Evolutionary conservation across 2,888 invertebrate genomes (phyloP), one percentile per base, ranked within the genome.

Genomic region (Alcis repandata): DNA sequence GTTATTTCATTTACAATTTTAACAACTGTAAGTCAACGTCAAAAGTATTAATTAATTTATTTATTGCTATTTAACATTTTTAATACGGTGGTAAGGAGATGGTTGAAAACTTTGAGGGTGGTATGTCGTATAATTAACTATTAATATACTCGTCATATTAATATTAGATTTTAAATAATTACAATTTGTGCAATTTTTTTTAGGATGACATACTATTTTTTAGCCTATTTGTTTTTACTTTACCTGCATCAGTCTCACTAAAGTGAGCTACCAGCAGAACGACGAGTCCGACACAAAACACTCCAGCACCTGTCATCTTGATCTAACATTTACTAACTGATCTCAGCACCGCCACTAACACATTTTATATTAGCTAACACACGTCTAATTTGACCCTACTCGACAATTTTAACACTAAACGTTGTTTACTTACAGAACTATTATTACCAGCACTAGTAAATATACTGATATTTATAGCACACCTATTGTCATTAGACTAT

Each of bases 231-330:
- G n/a, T n/a, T n/a, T n/a, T n/a, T n/a, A n/a, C n/a, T n/a, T n/a
- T 71, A 83, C 83, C 83, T 79, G 76, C 76, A 69, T 80, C 67
- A 17, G 67, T 72, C 17, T 53, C 66, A 54, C 59, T 61, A 19
- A 75, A 63, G 48, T 63, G 32, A 20, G 73, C 63, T 32, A 76
- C 38, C 22, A 77, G 60, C 32, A 82, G 33, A 58, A 77, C 61
- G 19, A 67, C 65, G 15, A 70, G 52, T 43, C 57, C 69, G 15
- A 78, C 66, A 64, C 68, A 68, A 22, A 75, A 46, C 15, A 63
- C 52, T 54, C 71, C 53, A 36, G 61, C 49, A 41, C 70, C 66
- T 63, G 71, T 59, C 83, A 82, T 82, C 57, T 70, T 78, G 57
- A 13, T 51, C 46, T 27, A 32, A 67, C 52, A 41, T 41, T 32